Percentiles rank a stretch among this genome's conserved stretches.
Conservation (phyloP, 1,140 invertebrate genomes). For the Galleria mellonella region DNA sequence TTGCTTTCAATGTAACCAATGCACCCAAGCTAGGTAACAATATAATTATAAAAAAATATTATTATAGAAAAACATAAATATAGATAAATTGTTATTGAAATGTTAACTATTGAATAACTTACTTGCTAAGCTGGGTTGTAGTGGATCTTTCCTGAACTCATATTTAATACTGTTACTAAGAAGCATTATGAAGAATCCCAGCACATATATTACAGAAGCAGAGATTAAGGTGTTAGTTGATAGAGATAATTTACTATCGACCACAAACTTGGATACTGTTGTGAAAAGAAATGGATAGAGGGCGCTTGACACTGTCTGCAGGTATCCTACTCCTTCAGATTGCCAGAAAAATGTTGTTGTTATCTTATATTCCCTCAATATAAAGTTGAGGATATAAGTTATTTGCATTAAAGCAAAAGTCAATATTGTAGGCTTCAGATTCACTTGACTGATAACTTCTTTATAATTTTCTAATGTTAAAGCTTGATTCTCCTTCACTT, state of each 20-base stretch:
- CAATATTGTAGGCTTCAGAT: conserved; percentile 41
- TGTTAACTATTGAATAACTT: conserved; percentile 23
- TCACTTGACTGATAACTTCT: conserved; percentile 29
- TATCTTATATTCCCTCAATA: conserved; percentile 49
- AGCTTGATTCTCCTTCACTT: conserved; percentile 22
- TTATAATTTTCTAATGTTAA: conserved; percentile 31
- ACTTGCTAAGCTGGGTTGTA: conserved; percentile 49
- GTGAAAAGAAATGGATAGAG: conserved; percentile 60
- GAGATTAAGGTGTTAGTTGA: conserved; percentile 40
- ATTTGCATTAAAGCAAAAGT: conserved; percentile 55
- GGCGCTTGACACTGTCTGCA: conserved; percentile 49
- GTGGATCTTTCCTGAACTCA: conserved; percentile 59
- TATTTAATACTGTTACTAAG: conserved; percentile 64
- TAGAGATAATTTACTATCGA: conserved; percentile 34
- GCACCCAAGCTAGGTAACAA: no score
- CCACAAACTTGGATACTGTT: conserved; percentile 56
- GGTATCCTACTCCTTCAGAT: conserved; percentile 60
- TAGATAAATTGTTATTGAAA: neutral
- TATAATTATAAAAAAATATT: no score
- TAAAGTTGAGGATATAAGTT: conserved; percentile 45
- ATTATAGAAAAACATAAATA: neutral
- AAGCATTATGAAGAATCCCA: conserved; percentile 58
- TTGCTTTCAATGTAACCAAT: no score
- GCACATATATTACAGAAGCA: conserved; percentile 36
- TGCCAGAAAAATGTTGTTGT: conserved; percentile 63